These are phyloP conservation scores for Petroica traversi DNA, from an alignment of 2,113 vertebrate genomes.

Conservation along the genomic window DNA sequence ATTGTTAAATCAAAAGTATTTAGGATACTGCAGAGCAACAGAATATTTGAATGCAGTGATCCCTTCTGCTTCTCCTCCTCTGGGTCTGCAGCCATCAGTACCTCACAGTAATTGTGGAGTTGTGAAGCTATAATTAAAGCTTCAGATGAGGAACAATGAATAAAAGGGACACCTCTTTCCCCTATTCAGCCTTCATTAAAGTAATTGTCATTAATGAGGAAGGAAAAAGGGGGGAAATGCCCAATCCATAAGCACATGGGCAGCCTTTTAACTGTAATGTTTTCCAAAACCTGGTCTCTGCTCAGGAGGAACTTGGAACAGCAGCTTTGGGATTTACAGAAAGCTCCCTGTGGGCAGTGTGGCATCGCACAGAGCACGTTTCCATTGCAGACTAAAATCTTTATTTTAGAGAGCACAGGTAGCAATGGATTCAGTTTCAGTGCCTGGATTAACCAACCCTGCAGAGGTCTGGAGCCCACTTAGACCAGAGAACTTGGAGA, in stretches of 20 bases:
- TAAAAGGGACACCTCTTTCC: background rate
- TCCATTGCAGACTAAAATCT: background rate
- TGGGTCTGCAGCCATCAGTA: background rate
- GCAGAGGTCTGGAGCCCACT: background rate
- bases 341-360: background rate
- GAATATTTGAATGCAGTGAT: background rate
- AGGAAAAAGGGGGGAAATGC: background rate
- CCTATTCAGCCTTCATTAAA: background rate
- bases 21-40: background rate
- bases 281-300: background rate
- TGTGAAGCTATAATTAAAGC: slow-evolving; percentile 13
- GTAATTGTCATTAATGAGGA: background rate
- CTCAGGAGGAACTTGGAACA: background rate
- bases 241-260: background rate
- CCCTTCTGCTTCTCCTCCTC: background rate
- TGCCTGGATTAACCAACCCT: background rate
- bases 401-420: background rate
- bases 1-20: slow-evolving; percentile 2
- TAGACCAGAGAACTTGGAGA: background rate
- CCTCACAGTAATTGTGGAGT: background rate
- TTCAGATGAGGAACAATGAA: background rate
- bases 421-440: background rate
- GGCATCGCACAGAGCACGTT: background rate
- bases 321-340: background rate
- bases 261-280: background rate